Evolutionary conservation across 2,797 vertebrate species (phyloP), one percentile per base, ranked within the genome.

Genomic region (Onychomys arenicola): DNA sequence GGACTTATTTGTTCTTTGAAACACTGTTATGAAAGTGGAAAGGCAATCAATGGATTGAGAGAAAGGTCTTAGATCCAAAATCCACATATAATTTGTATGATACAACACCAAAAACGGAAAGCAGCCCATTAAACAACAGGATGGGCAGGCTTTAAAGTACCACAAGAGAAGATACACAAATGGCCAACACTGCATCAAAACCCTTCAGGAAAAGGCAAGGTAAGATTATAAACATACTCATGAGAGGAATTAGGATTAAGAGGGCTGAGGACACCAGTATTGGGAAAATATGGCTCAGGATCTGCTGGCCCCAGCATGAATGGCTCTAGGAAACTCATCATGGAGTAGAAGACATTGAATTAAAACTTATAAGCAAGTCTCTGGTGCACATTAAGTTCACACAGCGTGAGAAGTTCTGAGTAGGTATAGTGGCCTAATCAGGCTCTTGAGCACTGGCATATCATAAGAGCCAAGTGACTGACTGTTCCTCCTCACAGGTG

Each of bases 401-500:
- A 1, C 0, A 1, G 29, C 25, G 0, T 34, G 11, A 12, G 5
- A n/a, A 63, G 23, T 23, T 23, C 14, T 5, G 3, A 27, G 4
- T 12, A 16, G 55, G 69, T 5, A 17, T 2, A 29, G 25, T 29
- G 76, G n/a, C 34, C 84, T 10, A 34, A 27, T 14, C 0, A 0
- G 3, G 40, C 7, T 61, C 76, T 17, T 17, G n/a, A 55, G 57
- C 59, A 27, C 23, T 14, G 37, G 67, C 0, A 4, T 10, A 19
- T 61, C 12, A 1, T 63, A 8, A 63, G 23, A 43, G 78, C 57
- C 25, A 0, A 87, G 52, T 5, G 65, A 57, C 8, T 13, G 14
- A 73, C 46, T 6, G 17, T 2, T 34, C 25, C n/a, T 32, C 0
- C 34, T 29, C 0, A 0, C 0, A 13, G 46, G 17, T 11, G 12